These are phyloP conservation scores for Sander lucioperca DNA, from an alignment of 2,113 vertebrate genomes.

Conservation along the genomic window DNA sequence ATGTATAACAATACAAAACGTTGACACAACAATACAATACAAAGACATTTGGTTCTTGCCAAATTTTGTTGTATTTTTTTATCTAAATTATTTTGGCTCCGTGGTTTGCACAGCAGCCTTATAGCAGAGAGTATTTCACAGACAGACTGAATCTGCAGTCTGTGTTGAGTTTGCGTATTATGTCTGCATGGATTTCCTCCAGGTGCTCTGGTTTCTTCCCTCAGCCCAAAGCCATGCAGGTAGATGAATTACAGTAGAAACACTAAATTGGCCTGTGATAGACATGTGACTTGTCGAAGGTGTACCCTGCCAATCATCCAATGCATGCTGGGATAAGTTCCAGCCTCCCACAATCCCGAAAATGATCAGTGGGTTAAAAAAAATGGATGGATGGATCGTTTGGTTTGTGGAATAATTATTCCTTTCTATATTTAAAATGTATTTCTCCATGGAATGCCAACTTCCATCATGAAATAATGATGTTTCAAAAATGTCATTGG, in stretches of 20 bases:
- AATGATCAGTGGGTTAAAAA: not conserved
- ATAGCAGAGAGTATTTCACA: not conserved
- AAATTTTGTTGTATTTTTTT: not conserved
- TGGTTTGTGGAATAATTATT: not conserved
- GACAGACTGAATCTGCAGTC: not conserved
- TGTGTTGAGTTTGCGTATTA: not conserved
- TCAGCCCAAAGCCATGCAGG: not conserved
- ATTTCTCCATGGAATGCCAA: not conserved
- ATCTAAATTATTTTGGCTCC: not conserved
- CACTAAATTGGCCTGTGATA: not conserved
- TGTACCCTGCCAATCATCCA: not conserved
- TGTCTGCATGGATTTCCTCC: slow-evolving; percentile 21
- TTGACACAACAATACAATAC: not conserved
- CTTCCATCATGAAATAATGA: not conserved
- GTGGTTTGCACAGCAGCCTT: not conserved
- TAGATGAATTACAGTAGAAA: not conserved
- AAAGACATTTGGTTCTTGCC: not conserved
- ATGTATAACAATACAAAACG: not conserved
- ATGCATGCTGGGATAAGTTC: not conserved
- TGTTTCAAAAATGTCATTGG: not conserved
- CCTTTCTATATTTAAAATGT: not conserved
- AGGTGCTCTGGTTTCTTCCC: slow-evolving; percentile 10
- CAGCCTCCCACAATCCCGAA: not conserved
- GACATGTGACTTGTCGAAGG: not conserved
- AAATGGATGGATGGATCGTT: not conserved